Evolutionary conservation across 2,888 invertebrate species (phyloP), one percentile per base, ranked within the genome.

Genomic region (Phaonia tiefii): DNA sequence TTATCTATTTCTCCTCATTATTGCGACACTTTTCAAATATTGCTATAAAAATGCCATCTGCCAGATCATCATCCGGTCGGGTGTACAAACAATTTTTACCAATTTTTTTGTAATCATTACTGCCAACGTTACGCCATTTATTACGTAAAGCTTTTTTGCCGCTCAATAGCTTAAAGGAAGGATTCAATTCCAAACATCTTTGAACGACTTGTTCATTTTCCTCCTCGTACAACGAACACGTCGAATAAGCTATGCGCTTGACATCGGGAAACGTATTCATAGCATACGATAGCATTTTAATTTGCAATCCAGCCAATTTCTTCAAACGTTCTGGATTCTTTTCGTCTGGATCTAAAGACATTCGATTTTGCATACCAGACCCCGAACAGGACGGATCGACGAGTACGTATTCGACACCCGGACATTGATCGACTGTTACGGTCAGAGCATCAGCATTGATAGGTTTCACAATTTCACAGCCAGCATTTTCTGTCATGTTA

Each of bases 361-460:
- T 86, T 54, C 94, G 92, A 84, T 92, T 92, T 51, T 92, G 90
- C 90, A 95, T 94, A 39, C 96, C 99, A 89, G 98, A 97, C 51
- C 99, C 99, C 25, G 98, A 96, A 90, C 99, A 99, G 74, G 98
- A 97, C 0, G 99, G 99, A 91, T 99, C 99, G 0, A 99, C 94
- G n/a, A 99, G 91, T 84, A 98, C 95, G 86, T 97, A 98, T 89
- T 97, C 95, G 0, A 98, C 96, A 84, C 94, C 92, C 0, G 89
- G 86, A 56, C 87, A 89, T 8, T 77, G 71, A 39, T 80, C 77
- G 3, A 11, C 92, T 82, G 84, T 88, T 87, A 97, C 91, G 31
- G 92, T 92, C 51, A 97, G 91, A 11, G 96, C 94, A 91, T 99
- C 98, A 72, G 91, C 92, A 84, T 95, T 92, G 1, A 95, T 89